Percentiles rank a stretch among this genome's conserved stretches.
phyloP scores from a whole-genome alignment of 2,113 vertebrate genomes.

The Benitochromis conjunctus region DNA sequence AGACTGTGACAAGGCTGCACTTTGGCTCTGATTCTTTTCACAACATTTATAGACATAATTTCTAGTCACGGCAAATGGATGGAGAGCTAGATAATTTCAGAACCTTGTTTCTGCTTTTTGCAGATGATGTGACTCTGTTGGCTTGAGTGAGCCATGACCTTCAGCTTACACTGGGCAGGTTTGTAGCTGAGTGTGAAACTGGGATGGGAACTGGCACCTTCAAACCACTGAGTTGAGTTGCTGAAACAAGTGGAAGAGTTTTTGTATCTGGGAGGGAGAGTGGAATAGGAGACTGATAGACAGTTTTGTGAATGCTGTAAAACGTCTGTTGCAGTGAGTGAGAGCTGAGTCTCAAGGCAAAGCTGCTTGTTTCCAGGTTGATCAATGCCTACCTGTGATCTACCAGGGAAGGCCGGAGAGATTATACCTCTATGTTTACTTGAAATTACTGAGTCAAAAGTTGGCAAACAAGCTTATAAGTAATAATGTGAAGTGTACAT shows the following conservation, averaged over 20 bases:
- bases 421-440: neutral
- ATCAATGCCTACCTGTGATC: neutral
- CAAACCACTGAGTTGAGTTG: neutral
- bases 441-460: neutral
- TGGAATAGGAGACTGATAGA: neutral
- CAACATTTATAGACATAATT: neutral
- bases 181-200: neutral
- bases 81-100: neutral
- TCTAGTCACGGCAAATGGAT: neutral
- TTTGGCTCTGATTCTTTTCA: neutral
- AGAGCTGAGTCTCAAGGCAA: neutral
- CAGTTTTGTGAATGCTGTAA: neutral
- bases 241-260: neutral
- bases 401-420: neutral
- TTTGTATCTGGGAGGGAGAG: neutral
- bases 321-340: neutral
- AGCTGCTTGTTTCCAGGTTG: neutral
- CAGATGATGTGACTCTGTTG: neutral
- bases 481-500: neutral
- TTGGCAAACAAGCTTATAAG: neutral
- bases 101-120: neutral
- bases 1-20: neutral
- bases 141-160: neutral
- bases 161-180: neutral
- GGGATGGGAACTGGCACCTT: neutral